Evolutionary conservation across 2,888 invertebrate genomes (phyloP).

Genomic region (Prostheceraeus crozeri): DNA sequence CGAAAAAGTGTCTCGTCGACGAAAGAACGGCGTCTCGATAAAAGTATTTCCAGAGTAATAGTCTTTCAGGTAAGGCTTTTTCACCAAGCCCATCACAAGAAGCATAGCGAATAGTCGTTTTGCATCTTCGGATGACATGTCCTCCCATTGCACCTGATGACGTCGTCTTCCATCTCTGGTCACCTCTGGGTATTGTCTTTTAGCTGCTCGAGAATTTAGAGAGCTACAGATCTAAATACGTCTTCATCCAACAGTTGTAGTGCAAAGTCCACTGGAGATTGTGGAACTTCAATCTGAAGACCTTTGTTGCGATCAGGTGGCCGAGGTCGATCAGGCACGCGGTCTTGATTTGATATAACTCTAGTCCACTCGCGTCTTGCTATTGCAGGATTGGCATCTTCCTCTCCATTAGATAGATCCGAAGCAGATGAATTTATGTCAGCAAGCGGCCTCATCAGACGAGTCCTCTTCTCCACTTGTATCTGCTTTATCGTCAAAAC

Average conservation of each 20-base stretch:
- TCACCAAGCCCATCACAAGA: neutral
- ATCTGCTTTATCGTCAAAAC: slow-evolving; percentile 24
- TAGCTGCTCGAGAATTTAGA: slow-evolving; percentile 21
- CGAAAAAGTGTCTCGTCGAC: neutral
- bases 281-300: slow-evolving; percentile 10
- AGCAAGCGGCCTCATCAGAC: slow-evolving; percentile 6
- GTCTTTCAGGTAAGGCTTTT: neutral
- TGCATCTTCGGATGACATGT: neutral
- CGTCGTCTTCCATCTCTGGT: neutral
- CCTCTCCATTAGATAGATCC: slow-evolving; percentile 10
- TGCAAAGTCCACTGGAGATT: slow-evolving; percentile 11
- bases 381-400: slow-evolving; percentile 16
- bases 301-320: neutral
- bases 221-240: slow-evolving; percentile 17
- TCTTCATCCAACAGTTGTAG: slow-evolving; percentile 18
- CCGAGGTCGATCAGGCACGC: slow-evolving; percentile 10
- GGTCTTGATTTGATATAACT: slow-evolving; percentile 15
- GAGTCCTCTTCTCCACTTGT: slow-evolving; percentile 19
- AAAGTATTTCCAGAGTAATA: neutral
- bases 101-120: neutral
- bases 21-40: slow-evolving; percentile 1
- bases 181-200: slow-evolving; percentile 16
- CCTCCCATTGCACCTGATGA: neutral
- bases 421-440: slow-evolving; percentile 14
- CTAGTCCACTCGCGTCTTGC: slow-evolving; percentile 11